phyloP scores from a whole-genome alignment of 2,888 invertebrate species.

The Minunthozetes semirufus region DNA sequence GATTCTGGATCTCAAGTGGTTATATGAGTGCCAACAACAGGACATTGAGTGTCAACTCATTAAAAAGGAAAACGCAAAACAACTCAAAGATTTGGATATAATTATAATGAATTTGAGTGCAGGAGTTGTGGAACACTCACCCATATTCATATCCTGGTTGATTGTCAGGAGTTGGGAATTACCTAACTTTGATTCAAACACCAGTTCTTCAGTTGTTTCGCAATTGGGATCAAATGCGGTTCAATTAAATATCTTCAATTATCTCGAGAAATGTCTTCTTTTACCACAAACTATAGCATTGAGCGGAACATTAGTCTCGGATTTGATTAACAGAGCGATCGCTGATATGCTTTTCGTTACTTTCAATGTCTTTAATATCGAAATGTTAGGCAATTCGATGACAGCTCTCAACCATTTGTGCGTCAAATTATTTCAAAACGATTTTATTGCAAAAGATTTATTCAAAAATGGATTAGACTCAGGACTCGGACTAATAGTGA shows the following conservation, averaged over 20 bases:
- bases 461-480: slow-evolving; percentile 26
- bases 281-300: slow-evolving; percentile 27
- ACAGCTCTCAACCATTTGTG: slow-evolving; percentile 21
- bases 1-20: slow-evolving; percentile 46
- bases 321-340: slow-evolving; percentile 24
- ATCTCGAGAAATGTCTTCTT: slow-evolving; percentile 44
- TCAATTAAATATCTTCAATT: slow-evolving; percentile 46
- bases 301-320: slow-evolving; percentile 14
- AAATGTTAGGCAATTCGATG: slow-evolving; percentile 26
- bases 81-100: slow-evolving; percentile 42
- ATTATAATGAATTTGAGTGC: slow-evolving; percentile 44
- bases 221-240: slow-evolving; percentile 47
- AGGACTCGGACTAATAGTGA: slow-evolving; percentile 29
- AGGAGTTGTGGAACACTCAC: slow-evolving; percentile 45
- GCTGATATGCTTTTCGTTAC: slow-evolving; percentile 24
- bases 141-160: slow-evolving; percentile 48
- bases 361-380: slow-evolving; percentile 28
- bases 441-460: slow-evolving; percentile 27
- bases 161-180: slow-evolving; percentile 44
- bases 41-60: slow-evolving; percentile 36
- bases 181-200: slow-evolving; percentile 40
- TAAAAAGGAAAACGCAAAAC: background rate
- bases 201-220: slow-evolving; percentile 40
- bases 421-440: slow-evolving; percentile 19
- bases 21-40: slow-evolving; percentile 43